Evolutionary conservation across 2,888 invertebrate genomes (phyloP).

Genomic region (Lasioglossum morio): DNA sequence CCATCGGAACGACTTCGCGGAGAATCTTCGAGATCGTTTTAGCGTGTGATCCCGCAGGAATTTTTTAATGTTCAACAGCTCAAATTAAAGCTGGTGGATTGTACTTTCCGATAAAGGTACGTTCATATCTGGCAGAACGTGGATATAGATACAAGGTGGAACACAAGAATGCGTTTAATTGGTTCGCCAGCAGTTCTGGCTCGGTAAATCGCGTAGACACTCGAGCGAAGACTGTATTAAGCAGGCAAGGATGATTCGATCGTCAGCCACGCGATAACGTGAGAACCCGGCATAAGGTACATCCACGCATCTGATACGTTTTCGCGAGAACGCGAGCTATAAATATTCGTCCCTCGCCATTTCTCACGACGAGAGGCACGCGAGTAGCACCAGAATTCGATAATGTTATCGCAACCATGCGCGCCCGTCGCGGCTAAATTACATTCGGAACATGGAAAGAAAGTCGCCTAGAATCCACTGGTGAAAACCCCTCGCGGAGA

Average conservation of each 20-base stretch:
- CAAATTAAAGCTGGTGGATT: too few species aligned
- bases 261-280: constrained; percentile 72
- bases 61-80: too few species aligned
- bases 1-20: too few species aligned
- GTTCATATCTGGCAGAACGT: too few species aligned
- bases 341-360: constrained; percentile 67
- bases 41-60: too few species aligned
- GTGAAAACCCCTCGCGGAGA: neutral
- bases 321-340: constrained; percentile 63
- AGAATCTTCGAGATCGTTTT: too few species aligned
- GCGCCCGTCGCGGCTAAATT: constrained; percentile 37
- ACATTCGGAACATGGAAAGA: constrained; percentile 27
- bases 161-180: neutral
- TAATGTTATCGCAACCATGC: constrained; percentile 55
- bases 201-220: neutral
- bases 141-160: neutral
- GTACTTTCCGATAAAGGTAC: too few species aligned
- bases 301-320: constrained; percentile 62
- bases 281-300: constrained; percentile 69
- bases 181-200: neutral
- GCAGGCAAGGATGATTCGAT: constrained; percentile 54
- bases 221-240: constrained; percentile 56
- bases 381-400: constrained; percentile 50
- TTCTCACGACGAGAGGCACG: constrained; percentile 57
- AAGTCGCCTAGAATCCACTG: constrained; percentile 19